Conservation (phyloP, 1,140 invertebrate species). For the Triops longicaudatus region DNA sequence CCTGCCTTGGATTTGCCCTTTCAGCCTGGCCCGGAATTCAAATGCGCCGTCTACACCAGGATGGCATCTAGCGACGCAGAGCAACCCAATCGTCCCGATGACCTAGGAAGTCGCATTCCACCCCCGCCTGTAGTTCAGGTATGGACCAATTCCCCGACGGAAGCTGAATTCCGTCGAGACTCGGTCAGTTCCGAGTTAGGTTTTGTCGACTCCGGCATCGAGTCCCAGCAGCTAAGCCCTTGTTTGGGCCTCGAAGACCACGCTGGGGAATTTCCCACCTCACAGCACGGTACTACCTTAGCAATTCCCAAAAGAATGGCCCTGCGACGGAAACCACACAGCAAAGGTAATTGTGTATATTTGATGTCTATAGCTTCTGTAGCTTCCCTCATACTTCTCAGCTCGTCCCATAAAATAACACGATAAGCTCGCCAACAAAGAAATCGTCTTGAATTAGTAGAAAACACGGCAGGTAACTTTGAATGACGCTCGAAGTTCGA, state of each 20-base stretch:
- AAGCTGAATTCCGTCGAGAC: background rate
- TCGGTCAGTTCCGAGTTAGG: background rate
- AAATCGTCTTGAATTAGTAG: background rate
- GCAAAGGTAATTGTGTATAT: background rate
- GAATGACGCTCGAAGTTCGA: background rate
- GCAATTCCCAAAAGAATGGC: background rate
- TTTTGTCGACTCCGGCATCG: slow-evolving; percentile 20
- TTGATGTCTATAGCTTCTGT: no score
- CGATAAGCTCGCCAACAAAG: background rate
- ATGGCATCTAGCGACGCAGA: background rate
- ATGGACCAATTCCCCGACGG: slow-evolving; percentile 13
- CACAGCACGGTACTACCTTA: background rate
- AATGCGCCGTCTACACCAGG: background rate
- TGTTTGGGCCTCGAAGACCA: background rate
- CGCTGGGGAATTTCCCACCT: background rate
- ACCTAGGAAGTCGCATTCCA: background rate
- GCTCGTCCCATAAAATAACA: background rate
- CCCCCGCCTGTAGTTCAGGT: slow-evolving; percentile 17
- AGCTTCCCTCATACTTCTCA: background rate
- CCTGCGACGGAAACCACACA: background rate
- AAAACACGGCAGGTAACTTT: background rate
- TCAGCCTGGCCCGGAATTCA: background rate
- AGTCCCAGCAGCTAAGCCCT: slow-evolving; percentile 22
- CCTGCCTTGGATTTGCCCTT: slow-evolving; percentile 3
- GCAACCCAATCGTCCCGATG: background rate